These are phyloP conservation scores for Thamnophis elegans DNA, from an alignment of 2,797 vertebrate genomes.

Conservation along the genomic window DNA sequence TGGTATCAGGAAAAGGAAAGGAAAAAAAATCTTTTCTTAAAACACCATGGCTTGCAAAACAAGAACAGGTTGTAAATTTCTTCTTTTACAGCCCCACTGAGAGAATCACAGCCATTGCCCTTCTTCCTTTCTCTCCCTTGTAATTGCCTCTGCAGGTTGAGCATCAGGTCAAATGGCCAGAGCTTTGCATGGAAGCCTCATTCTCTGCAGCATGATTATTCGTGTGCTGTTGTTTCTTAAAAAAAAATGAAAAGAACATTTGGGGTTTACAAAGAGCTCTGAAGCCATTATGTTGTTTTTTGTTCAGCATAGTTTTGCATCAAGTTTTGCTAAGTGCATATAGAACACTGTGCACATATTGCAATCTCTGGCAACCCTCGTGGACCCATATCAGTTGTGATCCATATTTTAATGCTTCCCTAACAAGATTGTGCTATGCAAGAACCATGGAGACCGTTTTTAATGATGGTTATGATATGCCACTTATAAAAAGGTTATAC, in stretches of 20 bases:
- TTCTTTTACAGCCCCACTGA: neutral
- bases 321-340: neutral
- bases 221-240: neutral
- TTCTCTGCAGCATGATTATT: neutral
- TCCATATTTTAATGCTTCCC: neutral
- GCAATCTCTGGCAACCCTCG: neutral
- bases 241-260: neutral
- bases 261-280: neutral
- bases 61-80: neutral
- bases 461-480: neutral
- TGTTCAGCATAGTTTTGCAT: neutral
- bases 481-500: neutral
- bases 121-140: neutral
- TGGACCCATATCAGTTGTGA: neutral
- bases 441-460: neutral
- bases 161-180: neutral
- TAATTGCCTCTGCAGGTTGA: neutral
- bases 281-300: neutral
- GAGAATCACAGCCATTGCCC: neutral
- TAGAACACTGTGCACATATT: neutral
- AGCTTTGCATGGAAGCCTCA: neutral
- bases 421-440: neutral
- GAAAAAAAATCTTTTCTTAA: neutral
- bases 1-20: neutral
- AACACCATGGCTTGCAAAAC: neutral